Evolutionary conservation across 1,140 invertebrate genomes (phyloP).

Genomic region (Heliothis subflexa): DNA sequence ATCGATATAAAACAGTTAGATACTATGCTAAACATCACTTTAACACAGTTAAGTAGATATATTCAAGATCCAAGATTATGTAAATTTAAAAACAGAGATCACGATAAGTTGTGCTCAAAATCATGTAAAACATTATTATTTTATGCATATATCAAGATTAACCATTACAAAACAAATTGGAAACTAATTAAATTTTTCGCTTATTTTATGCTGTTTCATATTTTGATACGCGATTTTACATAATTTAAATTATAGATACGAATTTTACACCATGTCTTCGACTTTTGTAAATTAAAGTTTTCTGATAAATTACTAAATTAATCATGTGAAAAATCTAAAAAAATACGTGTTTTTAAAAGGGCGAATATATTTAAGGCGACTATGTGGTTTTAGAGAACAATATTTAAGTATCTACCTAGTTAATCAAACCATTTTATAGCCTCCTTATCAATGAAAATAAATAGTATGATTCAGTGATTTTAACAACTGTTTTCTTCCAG

Average conservation of each 20-base stretch:
- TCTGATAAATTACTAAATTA: no score
- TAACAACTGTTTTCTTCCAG: neutral
- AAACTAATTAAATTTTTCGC: conserved; percentile 1
- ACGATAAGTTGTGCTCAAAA: conserved; percentile 22
- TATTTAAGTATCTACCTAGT: no score
- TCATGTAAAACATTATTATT: neutral
- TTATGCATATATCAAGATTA: neutral
- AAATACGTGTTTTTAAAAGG: no score
- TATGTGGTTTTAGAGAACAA: no score
- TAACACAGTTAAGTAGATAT: conserved; percentile 12
- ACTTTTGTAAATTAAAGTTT: no score
- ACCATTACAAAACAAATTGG: neutral
- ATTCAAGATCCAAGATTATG: conserved; percentile 12
- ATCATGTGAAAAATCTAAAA: neutral
- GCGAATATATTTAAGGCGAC: no score
- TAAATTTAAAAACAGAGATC: conserved; percentile 27
- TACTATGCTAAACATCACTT: conserved; percentile 24
- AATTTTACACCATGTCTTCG: no score
- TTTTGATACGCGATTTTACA: neutral
- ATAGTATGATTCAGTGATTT: conserved; percentile 13
- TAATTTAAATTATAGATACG: neutral
- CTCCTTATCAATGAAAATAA: conserved; percentile 22
- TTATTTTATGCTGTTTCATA: neutral
- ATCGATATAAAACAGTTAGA: conserved; percentile 6
- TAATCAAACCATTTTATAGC: conserved; percentile 11